Conservation (phyloP, 2,888 invertebrate species). For the Nipponacmea schrenckii region DNA sequence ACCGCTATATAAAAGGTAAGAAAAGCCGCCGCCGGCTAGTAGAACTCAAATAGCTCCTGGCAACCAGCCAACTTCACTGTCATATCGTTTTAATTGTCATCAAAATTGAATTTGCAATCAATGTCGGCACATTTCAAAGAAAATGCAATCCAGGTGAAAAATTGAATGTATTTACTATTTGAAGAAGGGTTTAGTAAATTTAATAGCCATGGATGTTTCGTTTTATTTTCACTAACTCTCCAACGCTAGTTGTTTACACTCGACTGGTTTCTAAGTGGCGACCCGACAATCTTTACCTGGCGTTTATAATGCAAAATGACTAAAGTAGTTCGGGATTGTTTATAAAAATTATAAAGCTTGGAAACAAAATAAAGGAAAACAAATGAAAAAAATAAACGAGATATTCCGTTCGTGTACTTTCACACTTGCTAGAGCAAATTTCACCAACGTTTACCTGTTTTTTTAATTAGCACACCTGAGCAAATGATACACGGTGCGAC, state of each 20-base stretch:
- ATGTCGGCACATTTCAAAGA: neutral
- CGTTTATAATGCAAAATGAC: conserved; percentile 2
- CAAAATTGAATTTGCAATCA: neutral
- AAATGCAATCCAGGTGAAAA: too few species aligned
- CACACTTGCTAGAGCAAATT: too few species aligned
- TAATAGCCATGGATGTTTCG: neutral
- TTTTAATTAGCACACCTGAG: conserved; percentile 1
- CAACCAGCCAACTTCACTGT: neutral
- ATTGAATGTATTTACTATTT: too few species aligned
- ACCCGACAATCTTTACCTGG: neutral
- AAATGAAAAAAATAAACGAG: too few species aligned
- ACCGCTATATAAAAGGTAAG: neutral
- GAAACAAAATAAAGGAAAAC: too few species aligned
- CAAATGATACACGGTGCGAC: neutral
- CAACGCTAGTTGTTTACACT: neutral
- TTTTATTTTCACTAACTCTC: neutral
- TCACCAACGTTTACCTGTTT: too few species aligned
- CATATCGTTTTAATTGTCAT: neutral
- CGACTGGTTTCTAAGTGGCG: neutral
- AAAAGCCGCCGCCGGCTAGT: neutral
- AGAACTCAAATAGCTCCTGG: neutral
- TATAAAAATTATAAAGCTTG: neutral
- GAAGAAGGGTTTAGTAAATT: too few species aligned
- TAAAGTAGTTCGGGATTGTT: neutral
- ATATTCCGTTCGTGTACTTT: too few species aligned